A percentile compares a stretch with the other conserved stretches of the same genome.
Conservation (phyloP, 2,888 invertebrate species). For the Schizaphis graminum region DNA sequence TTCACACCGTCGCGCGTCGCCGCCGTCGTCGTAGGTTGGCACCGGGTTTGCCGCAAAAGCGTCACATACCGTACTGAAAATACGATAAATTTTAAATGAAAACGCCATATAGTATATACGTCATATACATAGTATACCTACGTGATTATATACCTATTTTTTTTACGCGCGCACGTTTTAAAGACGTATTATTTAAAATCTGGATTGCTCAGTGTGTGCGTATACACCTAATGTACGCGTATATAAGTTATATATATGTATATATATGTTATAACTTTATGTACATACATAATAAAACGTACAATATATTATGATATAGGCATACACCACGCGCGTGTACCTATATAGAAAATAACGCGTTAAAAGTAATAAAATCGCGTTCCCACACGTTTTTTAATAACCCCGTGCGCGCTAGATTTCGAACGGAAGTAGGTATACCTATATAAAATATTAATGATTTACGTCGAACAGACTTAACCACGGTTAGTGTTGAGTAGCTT, state of each 20-base stretch:
- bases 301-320: neutral
- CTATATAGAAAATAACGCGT: neutral
- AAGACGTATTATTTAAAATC: neutral
- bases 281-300: neutral
- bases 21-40: neutral
- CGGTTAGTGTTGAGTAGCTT: neutral
- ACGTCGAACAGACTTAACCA: neutral
- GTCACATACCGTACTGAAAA: neutral
- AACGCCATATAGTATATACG: neutral
- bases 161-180: neutral
- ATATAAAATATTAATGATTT: neutral
- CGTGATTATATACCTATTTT: neutral
- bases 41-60: too few species aligned
- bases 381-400: conserved; percentile 15
- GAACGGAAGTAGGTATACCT: neutral
- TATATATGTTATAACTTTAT: neutral
- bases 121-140: neutral
- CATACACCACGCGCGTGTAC: neutral
- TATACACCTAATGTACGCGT: neutral
- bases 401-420: neutral
- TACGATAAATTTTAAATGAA: neutral
- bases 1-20: neutral
- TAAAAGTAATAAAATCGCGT: conserved; percentile 21
- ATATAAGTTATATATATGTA: neutral
- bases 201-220: neutral